A percentile compares a stretch with the other conserved stretches of the same genome.
Conservation (phyloP, 2,888 invertebrate genomes). For the Rhyacophila evoluta region DNA sequence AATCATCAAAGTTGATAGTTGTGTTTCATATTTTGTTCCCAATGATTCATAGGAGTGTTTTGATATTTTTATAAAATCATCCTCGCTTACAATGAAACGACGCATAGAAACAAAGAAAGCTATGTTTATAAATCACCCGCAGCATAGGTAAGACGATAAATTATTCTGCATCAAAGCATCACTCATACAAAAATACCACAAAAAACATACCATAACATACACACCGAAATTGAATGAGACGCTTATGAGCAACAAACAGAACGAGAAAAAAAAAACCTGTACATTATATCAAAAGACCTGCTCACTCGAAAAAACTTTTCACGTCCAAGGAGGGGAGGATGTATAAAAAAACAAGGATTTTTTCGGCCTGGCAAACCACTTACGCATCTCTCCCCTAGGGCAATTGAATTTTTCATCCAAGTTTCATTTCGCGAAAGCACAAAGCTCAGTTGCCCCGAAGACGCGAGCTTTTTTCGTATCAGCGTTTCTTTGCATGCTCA, state of each 20-base stretch:
- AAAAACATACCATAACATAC: background rate
- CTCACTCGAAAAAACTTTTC: slow-evolving; percentile 22
- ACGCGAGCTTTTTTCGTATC: slow-evolving; percentile 1
- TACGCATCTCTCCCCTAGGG: slow-evolving; percentile 37
- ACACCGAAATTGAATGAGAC: slow-evolving; percentile 1
- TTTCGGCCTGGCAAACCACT: slow-evolving; percentile 46
- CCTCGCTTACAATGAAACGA: background rate
- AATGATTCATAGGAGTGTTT: too few species aligned
- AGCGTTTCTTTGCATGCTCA: slow-evolving; percentile 3
- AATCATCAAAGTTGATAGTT: too few species aligned
- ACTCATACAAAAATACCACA: background rate
- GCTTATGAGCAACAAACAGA: background rate
- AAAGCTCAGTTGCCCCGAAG: slow-evolving; percentile 8
- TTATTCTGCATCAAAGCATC: slow-evolving; percentile 19
- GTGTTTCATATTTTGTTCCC: too few species aligned
- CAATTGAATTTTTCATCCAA: slow-evolving; percentile 53
- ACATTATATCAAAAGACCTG: slow-evolving; percentile 15
- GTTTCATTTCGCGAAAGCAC: slow-evolving; percentile 34
- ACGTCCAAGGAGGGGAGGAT: slow-evolving; percentile 15
- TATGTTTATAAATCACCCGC: background rate
- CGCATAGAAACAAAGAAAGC: background rate
- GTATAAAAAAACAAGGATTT: slow-evolving; percentile 19
- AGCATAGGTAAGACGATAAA: background rate
- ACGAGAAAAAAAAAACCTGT: background rate
- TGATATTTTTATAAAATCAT: too few species aligned